Evolutionary conservation across 2,888 invertebrate species (phyloP).

Genomic region (Nomada hirtipes): DNA sequence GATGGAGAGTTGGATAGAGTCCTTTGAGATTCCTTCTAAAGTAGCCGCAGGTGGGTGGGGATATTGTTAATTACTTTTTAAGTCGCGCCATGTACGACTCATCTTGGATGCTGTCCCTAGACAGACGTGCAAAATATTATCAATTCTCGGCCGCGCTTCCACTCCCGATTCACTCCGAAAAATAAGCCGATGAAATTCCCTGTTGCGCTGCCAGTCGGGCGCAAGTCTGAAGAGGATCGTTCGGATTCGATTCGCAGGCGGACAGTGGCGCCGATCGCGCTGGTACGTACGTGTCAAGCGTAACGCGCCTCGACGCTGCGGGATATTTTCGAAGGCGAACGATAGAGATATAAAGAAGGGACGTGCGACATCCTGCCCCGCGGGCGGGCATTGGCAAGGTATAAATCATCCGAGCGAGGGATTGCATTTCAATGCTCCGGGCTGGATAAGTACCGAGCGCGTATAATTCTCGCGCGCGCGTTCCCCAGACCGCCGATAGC

Average conservation of each 20-base stretch:
- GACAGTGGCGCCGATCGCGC: conserved; percentile 64
- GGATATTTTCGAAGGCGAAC: conserved; percentile 76
- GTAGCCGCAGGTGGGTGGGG: too few relatives aligned
- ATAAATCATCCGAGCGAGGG: conserved; percentile 82
- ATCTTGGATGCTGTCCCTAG: too few relatives aligned
- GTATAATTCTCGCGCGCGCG: conserved; percentile 29
- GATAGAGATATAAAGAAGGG: conserved; percentile 80
- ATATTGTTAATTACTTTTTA: too few relatives aligned
- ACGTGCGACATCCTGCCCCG: conserved; percentile 82
- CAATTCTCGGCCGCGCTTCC: background rate
- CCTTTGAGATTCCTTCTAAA: too few relatives aligned
- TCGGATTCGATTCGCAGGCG: conserved; percentile 49
- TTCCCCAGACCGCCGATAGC: conserved; percentile 41
- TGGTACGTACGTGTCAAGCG: conserved; percentile 62
- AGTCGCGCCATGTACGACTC: too few relatives aligned
- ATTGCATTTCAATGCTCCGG: conserved; percentile 81
- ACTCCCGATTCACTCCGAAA: too few relatives aligned
- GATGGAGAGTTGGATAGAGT: too few relatives aligned
- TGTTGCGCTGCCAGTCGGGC: background rate
- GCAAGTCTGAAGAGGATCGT: conserved; percentile 13
- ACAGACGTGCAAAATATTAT: too few relatives aligned
- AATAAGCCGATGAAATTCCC: background rate
- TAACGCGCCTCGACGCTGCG: conserved; percentile 66
- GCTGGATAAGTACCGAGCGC: conserved; percentile 69
- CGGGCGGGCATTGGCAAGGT: conserved; percentile 79